Evolutionary conservation across 1,140 invertebrate species (phyloP).

Genomic region (Antheraea pernyi): DNA sequence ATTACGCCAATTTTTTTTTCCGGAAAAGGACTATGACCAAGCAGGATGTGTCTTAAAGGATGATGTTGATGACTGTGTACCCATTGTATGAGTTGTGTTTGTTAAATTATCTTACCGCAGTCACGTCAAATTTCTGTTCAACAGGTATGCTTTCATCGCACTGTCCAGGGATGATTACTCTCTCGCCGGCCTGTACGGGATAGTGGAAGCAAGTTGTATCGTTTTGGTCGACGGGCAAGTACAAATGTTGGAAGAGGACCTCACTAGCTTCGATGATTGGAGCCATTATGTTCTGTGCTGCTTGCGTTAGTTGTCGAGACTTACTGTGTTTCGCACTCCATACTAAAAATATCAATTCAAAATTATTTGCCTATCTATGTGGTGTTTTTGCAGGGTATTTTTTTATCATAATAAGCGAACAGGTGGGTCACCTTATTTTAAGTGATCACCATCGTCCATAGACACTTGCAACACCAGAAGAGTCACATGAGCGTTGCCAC

Average conservation of each 20-base stretch:
- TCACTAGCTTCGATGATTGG: slow-evolving; percentile 33
- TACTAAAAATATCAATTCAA: slow-evolving; percentile 35
- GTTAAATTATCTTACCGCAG: slow-evolving; percentile 33
- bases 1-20: too few species aligned
- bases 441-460: too few species aligned
- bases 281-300: slow-evolving; percentile 38
- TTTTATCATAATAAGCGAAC: too few species aligned
- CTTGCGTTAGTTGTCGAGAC: slow-evolving; percentile 28
- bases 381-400: too few species aligned
- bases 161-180: slow-evolving; percentile 53
- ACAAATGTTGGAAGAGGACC: slow-evolving; percentile 48
- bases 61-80: too few species aligned
- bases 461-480: too few species aligned
- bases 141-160: slow-evolving; percentile 54
- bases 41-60: too few species aligned
- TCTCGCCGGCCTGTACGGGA: slow-evolving; percentile 34
- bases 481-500: too few species aligned
- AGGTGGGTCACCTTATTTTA: too few species aligned
- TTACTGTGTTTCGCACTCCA: slow-evolving; percentile 68
- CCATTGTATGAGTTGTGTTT: background rate
- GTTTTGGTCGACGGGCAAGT: slow-evolving; percentile 40
- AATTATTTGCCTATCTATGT: too few species aligned
- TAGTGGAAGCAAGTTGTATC: slow-evolving; percentile 62
- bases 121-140: slow-evolving; percentile 36
- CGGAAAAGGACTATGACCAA: too few species aligned